Percentiles rank a stretch among this genome's conserved stretches.
Conservation (phyloP, 2,797 vertebrate species). For the Phalanger gymnotis region DNA sequence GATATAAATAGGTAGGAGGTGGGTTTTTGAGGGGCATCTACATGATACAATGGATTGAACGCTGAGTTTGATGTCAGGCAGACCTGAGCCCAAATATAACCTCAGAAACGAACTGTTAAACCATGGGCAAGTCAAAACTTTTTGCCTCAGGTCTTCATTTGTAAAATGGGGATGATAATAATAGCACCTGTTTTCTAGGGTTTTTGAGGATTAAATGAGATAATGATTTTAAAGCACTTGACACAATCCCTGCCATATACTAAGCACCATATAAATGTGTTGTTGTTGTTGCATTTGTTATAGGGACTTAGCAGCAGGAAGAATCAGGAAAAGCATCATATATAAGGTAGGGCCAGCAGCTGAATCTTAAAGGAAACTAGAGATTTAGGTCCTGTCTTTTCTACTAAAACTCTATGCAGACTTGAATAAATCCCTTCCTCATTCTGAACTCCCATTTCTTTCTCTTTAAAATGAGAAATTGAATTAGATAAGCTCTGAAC, state of each 20-base stretch:
- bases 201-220: conserved; percentile 14
- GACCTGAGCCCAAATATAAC: not conserved
- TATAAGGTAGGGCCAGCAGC: not conserved
- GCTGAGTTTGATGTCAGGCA: not conserved
- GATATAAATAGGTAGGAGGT: not conserved
- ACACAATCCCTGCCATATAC: not conserved
- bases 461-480: not conserved
- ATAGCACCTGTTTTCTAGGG: not conserved
- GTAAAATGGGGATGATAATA: not conserved
- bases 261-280: not conserved
- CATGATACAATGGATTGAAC: not conserved
- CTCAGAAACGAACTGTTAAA: not conserved
- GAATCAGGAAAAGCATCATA: not conserved
- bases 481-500: not conserved
- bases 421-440: not conserved
- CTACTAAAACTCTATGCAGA: not conserved
- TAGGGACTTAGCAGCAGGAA: not conserved
- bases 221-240: not conserved
- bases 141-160: not conserved
- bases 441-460: not conserved
- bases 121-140: not conserved
- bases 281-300: conserved; percentile 6
- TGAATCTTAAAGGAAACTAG: not conserved
- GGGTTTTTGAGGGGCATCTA: not conserved
- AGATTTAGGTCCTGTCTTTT: not conserved